These are phyloP conservation scores for Spodoptera exigua DNA, from an alignment of 2,888 invertebrate genomes.

Conservation along the genomic window DNA sequence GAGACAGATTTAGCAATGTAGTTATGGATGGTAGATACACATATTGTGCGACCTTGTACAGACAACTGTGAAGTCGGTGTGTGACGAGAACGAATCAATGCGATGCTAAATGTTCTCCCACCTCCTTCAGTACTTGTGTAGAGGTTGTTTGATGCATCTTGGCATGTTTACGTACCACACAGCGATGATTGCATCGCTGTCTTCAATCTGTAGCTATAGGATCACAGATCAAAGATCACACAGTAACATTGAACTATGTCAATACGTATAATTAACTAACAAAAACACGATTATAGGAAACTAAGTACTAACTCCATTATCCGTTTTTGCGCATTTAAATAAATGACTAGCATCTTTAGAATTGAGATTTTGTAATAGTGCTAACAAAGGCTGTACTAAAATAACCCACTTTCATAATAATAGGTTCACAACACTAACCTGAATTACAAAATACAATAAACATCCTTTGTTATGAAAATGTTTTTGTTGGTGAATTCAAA, in stretches of 20 bases:
- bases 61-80: slow-evolving; percentile 31
- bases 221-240: slow-evolving; percentile 42
- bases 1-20: slow-evolving; percentile 39
- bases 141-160: slow-evolving; percentile 49
- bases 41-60: slow-evolving; percentile 46
- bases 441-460: no score
- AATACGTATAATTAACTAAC: slow-evolving; percentile 17
- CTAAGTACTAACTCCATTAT: slow-evolving; percentile 1
- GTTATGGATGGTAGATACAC: slow-evolving; percentile 30
- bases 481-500: no score
- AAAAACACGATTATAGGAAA: slow-evolving; percentile 8
- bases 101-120: slow-evolving; percentile 38
- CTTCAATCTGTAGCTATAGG: slow-evolving; percentile 27
- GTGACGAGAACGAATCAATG: slow-evolving; percentile 19
- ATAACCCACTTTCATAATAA: no score
- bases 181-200: slow-evolving; percentile 40
- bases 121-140: slow-evolving; percentile 27
- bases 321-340: no score
- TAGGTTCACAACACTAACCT: no score
- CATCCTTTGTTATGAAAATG: no score
- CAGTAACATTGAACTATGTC: slow-evolving; percentile 34
- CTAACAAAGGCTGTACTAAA: no score
- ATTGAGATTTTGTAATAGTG: no score
- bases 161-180: slow-evolving; percentile 46
- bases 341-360: no score